Percentiles rank a stretch among this genome's conserved stretches.
Conservation (phyloP, 2,888 invertebrate genomes). For the Escarpia spicata region DNA sequence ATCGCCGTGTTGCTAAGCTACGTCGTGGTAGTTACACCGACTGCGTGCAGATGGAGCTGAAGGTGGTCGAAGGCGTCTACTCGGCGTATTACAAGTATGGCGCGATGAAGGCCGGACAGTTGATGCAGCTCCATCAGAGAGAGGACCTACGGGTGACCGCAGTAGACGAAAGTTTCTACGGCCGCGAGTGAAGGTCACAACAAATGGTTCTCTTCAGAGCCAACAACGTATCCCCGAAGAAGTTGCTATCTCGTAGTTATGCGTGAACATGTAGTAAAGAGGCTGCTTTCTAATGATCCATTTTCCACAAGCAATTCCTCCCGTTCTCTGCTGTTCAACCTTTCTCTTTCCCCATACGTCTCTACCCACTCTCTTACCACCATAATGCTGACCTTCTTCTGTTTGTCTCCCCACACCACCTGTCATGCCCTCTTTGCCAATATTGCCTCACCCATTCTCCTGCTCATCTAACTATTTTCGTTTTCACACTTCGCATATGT, state of each 20-base stretch:
- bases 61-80: background rate
- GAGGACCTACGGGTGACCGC: background rate
- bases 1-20: background rate
- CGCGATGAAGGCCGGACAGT: background rate
- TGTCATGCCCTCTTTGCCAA: too few relatives aligned
- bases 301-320: too few relatives aligned
- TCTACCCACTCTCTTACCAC: too few relatives aligned
- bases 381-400: too few relatives aligned
- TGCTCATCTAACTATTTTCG: too few relatives aligned
- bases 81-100: background rate
- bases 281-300: too few relatives aligned
- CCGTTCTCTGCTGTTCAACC: too few relatives aligned
- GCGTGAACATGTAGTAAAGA: background rate
- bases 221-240: background rate
- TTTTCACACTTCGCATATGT: too few relatives aligned
- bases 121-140: background rate
- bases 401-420: too few relatives aligned
- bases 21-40: background rate
- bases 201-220: background rate
- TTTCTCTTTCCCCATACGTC: too few relatives aligned
- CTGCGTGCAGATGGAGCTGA: background rate
- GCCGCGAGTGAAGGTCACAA: background rate
- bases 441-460: too few relatives aligned
- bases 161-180: background rate
- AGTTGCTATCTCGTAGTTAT: background rate